These are phyloP conservation scores for Ochlodes sylvanus DNA, from an alignment of 2,888 invertebrate genomes.

Conservation along the genomic window DNA sequence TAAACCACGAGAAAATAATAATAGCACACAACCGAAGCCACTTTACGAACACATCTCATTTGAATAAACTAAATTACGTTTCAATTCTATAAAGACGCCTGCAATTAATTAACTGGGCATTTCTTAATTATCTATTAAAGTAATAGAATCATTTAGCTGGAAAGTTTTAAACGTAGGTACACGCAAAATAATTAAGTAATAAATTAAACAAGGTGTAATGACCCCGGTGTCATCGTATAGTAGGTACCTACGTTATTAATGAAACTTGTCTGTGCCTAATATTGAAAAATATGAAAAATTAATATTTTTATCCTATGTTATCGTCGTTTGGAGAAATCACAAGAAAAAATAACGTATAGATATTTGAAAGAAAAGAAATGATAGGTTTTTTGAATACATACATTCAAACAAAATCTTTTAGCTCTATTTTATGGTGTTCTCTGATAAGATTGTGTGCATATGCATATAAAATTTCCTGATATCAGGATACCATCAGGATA, in stretches of 20 bases:
- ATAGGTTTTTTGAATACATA: conserved; percentile 17
- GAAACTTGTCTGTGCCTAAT: background rate
- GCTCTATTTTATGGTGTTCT: conserved; percentile 17
- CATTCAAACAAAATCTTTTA: conserved; percentile 10
- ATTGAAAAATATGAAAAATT: background rate
- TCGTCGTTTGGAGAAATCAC: conserved; percentile 2
- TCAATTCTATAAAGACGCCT: conserved; percentile 70
- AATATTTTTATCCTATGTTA: conserved; percentile 17
- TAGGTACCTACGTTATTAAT: background rate
- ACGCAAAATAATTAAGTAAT: conserved; percentile 82
- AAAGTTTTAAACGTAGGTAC: conserved; percentile 73
- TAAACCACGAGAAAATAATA: conserved; percentile 81
- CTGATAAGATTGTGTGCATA: conserved; percentile 18
- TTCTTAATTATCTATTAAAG: conserved; percentile 82
- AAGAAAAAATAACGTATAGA: background rate
- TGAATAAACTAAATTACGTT: conserved; percentile 80
- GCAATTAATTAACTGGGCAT: conserved; percentile 77
- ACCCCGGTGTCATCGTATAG: background rate
- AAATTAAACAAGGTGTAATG: conserved; percentile 61
- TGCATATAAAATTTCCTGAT: conserved; percentile 5
- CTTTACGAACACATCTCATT: conserved; percentile 76
- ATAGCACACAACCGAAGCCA: conserved; percentile 78
- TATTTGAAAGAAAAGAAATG: background rate
- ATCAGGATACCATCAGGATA: too few relatives aligned
- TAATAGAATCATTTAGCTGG: conserved; percentile 79